These are phyloP conservation scores for Chydorus sphaericus DNA, from an alignment of 2,888 invertebrate species.

Conservation along the genomic window DNA sequence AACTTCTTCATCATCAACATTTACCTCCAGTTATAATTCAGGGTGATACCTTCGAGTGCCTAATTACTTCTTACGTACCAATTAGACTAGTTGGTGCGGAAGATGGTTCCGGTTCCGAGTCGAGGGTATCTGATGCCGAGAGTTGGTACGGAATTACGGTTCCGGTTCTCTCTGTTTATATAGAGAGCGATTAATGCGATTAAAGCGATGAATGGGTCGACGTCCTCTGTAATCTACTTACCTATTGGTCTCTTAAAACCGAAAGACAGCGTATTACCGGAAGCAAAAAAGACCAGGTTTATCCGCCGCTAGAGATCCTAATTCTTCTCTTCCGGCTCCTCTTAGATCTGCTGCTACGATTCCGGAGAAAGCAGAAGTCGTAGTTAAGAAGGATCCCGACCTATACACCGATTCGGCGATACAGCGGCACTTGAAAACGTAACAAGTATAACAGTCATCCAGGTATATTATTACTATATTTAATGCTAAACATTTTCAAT, in stretches of 20 bases:
- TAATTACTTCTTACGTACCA: slow-evolving; percentile 47
- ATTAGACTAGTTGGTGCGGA: no score
- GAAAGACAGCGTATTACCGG: slow-evolving; percentile 67
- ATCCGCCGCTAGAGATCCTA: slow-evolving; percentile 60
- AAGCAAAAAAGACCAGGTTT: slow-evolving; percentile 35
- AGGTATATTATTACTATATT: background rate
- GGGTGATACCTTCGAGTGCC: slow-evolving; percentile 62
- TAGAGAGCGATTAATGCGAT: no score
- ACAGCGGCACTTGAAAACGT: slow-evolving; percentile 12
- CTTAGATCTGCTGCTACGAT: slow-evolving; percentile 42
- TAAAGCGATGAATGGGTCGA: slow-evolving; percentile 78
- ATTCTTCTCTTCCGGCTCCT: slow-evolving; percentile 62
- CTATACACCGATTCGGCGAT: slow-evolving; percentile 2
- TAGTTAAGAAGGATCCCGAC: background rate
- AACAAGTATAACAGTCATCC: slow-evolving; percentile 15
- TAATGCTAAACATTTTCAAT: no score
- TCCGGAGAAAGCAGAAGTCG: background rate
- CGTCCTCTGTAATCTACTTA: slow-evolving; percentile 52
- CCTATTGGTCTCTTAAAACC: slow-evolving; percentile 62
- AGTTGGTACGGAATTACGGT: no score
- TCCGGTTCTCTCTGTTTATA: no score
- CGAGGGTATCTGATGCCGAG: no score
- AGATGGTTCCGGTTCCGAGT: slow-evolving; percentile 54
- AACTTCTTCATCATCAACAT: slow-evolving; percentile 64
- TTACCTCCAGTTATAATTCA: slow-evolving; percentile 61